Conservation (phyloP, 2,888 invertebrate genomes). For the Drosophila anomelani region DNA sequence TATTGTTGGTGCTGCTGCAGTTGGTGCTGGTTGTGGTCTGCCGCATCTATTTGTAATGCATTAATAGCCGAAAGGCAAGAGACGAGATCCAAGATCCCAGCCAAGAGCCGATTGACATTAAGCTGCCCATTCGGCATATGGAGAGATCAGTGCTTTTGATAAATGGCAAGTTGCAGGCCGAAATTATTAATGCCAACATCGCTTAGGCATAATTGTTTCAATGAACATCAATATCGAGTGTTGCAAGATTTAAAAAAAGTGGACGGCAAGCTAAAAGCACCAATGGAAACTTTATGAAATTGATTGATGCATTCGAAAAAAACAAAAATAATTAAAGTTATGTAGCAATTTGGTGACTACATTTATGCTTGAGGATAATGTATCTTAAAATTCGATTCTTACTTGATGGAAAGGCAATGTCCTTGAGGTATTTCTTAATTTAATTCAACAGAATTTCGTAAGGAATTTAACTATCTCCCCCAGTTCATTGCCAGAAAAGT, state of each 20-base stretch:
- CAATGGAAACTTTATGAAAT: background rate
- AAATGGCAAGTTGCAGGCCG: constrained; percentile 40
- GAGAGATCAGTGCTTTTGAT: constrained; percentile 38
- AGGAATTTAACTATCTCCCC: background rate
- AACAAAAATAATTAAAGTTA: background rate
- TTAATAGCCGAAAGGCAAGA: constrained; percentile 64
- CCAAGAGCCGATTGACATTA: constrained; percentile 70
- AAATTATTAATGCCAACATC: constrained; percentile 40
- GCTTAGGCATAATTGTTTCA: constrained; percentile 31
- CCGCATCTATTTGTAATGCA: constrained; percentile 79
- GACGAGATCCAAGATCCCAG: constrained; percentile 12
- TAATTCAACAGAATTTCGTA: background rate
- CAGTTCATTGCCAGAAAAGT: constrained; percentile 27
- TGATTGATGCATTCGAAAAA: background rate
- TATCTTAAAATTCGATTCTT: background rate
- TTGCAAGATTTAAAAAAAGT: constrained; percentile 23
- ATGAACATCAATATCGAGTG: constrained; percentile 14
- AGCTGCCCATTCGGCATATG: constrained; percentile 58
- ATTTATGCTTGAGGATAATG: background rate
- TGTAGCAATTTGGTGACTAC: background rate
- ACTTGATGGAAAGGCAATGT: background rate
- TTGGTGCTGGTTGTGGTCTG: constrained; percentile 55
- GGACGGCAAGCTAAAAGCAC: constrained; percentile 1
- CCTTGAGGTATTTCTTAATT: background rate
- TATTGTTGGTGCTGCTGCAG: constrained; percentile 34